phyloP scores from a whole-genome alignment of 2,888 invertebrate genomes.

The Galerucella calmariensis region DNA sequence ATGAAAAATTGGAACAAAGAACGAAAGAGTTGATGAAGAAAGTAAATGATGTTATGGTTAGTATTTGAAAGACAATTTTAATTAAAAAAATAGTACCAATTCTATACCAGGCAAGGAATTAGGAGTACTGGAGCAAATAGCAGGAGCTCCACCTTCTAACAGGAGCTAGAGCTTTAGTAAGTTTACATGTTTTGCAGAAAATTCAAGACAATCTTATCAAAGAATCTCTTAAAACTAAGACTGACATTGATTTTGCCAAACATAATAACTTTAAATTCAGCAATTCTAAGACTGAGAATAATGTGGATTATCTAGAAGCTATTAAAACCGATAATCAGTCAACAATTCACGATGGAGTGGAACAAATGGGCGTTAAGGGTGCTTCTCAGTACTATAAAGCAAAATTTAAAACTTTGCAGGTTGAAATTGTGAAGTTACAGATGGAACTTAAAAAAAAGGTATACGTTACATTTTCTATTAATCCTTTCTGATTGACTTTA shows the following conservation, averaged over 20 bases:
- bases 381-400: slow-evolving; percentile 58
- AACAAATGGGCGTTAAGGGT: slow-evolving; percentile 59
- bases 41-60: slow-evolving; percentile 62
- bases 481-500: too few relatives aligned
- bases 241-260: slow-evolving; percentile 43
- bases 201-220: slow-evolving; percentile 55
- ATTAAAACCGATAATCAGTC: slow-evolving; percentile 26
- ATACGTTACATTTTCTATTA: neutral
- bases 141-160: too few relatives aligned
- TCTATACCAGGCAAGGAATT: too few relatives aligned
- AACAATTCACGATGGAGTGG: slow-evolving; percentile 45
- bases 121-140: too few relatives aligned
- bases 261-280: slow-evolving; percentile 39
- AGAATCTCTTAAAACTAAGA: slow-evolving; percentile 50
- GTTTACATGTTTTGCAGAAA: slow-evolving; percentile 50
- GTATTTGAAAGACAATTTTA: slow-evolving; percentile 16
- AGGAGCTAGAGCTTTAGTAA: too few relatives aligned
- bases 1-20: slow-evolving; percentile 60
- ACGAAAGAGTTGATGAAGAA: slow-evolving; percentile 61
- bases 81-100: neutral
- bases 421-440: slow-evolving; percentile 56
- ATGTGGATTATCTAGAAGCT: slow-evolving; percentile 4
- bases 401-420: slow-evolving; percentile 59
- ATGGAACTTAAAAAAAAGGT: slow-evolving; percentile 58
- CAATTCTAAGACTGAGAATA: slow-evolving; percentile 20